Conservation (phyloP, 2,797 vertebrate genomes). For the Cossypha heuglini region DNA sequence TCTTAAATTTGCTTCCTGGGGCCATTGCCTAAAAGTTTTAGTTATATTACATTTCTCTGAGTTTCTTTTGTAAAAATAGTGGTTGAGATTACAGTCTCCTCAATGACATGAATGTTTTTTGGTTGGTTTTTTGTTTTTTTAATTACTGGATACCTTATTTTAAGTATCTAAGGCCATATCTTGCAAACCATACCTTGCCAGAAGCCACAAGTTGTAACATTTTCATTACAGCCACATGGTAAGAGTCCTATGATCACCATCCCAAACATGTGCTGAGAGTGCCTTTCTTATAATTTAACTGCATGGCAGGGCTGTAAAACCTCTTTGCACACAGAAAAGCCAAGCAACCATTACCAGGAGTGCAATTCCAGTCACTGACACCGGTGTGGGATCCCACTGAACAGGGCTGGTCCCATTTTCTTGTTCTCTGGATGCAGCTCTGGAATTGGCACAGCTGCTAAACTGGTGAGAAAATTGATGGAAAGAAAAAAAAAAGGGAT, state of each 20-base stretch:
- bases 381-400: not conserved
- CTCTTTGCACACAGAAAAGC: not conserved
- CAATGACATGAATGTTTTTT: accelerated
- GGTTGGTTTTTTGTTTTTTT: not conserved
- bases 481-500: too few relatives aligned
- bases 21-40: slow-evolving; percentile 47
- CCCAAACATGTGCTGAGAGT: not conserved
- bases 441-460: not conserved
- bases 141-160: not conserved
- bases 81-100: not conserved
- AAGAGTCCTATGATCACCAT: not conserved
- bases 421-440: not conserved
- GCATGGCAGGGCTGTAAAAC: not conserved
- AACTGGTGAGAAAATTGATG: not conserved
- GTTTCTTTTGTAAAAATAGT: not conserved
- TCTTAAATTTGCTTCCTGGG: slow-evolving; percentile 64
- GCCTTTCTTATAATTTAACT: not conserved
- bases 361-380: not conserved
- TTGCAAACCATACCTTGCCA: not conserved
- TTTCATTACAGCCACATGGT: not conserved
- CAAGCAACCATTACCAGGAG: not conserved
- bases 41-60: not conserved
- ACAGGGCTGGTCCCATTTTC: not conserved
- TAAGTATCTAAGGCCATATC: not conserved
- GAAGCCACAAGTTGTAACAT: not conserved